These are phyloP conservation scores for Crotalus horridus DNA, from an alignment of 2,113 vertebrate genomes.

Conservation along the genomic window DNA sequence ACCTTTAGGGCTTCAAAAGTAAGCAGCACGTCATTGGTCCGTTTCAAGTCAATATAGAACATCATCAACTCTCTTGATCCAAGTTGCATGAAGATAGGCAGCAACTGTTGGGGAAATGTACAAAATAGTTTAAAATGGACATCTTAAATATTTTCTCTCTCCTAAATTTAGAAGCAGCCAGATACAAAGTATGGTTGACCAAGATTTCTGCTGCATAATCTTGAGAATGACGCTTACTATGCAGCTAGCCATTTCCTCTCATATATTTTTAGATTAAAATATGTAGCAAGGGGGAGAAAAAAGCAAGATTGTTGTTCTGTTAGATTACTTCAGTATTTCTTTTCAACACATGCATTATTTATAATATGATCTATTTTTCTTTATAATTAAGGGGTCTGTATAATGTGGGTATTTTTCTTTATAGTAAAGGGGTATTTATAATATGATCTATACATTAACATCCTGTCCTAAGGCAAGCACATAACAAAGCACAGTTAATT, in stretches of 20 bases:
- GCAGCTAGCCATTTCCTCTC: not conserved
- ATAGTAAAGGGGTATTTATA: not conserved
- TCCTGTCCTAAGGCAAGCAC: not conserved
- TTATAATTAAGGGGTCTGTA: not conserved
- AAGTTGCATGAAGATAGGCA: conserved; percentile 98
- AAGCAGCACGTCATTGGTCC: conserved; percentile 94
- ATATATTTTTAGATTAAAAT: not conserved
- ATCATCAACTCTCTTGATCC: conserved; percentile 95
- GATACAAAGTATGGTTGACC: not conserved
- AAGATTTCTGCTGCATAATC: not conserved
- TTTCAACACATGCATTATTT: not conserved
- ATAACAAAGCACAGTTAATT: not conserved
- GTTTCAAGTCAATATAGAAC: conserved; percentile 96
- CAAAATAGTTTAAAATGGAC: conserved; percentile 13
- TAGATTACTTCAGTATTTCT: not conserved
- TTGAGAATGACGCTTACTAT: not conserved
- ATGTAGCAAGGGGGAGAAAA: not conserved
- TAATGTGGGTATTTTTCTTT: not conserved
- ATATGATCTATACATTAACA: not conserved
- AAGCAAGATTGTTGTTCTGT: not conserved
- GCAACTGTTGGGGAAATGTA: conserved; percentile 70
- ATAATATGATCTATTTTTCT: not conserved
- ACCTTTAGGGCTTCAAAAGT: conserved; percentile 99
- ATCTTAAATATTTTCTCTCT: conserved; percentile 14
- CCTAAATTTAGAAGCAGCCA: conserved; percentile 13